A percentile compares a stretch with the other conserved stretches of the same genome.
Evolutionary conservation across 2,888 invertebrate species (phyloP).

Genomic region (Kryphioiulus occultus): DNA sequence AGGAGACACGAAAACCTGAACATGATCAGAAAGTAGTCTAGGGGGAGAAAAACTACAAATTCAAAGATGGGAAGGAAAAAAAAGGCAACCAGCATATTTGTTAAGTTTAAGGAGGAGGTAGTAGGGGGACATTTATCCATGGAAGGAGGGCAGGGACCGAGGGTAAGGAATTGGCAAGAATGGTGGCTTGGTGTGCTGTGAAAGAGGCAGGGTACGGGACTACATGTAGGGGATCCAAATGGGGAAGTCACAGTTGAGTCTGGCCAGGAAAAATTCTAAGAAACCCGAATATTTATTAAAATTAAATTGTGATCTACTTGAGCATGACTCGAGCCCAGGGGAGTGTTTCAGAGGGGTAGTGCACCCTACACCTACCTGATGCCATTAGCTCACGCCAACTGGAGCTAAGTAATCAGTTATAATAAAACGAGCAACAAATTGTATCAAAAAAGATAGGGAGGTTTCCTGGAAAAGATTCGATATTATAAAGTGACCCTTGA

Average conservation of each 20-base stretch:
- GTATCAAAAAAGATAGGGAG: neutral
- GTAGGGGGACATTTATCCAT: conserved; percentile 33
- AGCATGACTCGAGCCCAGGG: conserved; percentile 25
- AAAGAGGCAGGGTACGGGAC: conserved; percentile 13
- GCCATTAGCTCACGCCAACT: conserved; percentile 35
- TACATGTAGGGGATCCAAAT: conserved; percentile 7
- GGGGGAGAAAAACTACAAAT: conserved; percentile 41
- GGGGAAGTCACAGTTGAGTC: conserved; percentile 21
- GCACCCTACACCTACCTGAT: neutral
- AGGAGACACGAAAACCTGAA: neutral
- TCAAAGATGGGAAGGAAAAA: conserved; percentile 41
- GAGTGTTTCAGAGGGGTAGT: neutral
- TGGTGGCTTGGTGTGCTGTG: conserved; percentile 31
- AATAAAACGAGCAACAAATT: neutral
- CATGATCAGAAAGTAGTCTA: conserved; percentile 41
- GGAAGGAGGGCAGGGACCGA: conserved; percentile 40
- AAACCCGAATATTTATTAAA: conserved; percentile 32
- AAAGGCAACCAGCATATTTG: conserved; percentile 44
- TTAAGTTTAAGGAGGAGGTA: conserved; percentile 44
- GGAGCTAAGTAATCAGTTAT: neutral
- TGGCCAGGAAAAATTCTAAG: neutral
- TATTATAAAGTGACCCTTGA: neutral
- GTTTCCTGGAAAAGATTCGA: neutral
- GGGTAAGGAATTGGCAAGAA: conserved; percentile 35
- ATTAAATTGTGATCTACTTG: conserved; percentile 36